These are phyloP conservation scores for Myiothlypis chrysogaster DNA, from an alignment of 2,797 vertebrate genomes.

Conservation along the genomic window DNA sequence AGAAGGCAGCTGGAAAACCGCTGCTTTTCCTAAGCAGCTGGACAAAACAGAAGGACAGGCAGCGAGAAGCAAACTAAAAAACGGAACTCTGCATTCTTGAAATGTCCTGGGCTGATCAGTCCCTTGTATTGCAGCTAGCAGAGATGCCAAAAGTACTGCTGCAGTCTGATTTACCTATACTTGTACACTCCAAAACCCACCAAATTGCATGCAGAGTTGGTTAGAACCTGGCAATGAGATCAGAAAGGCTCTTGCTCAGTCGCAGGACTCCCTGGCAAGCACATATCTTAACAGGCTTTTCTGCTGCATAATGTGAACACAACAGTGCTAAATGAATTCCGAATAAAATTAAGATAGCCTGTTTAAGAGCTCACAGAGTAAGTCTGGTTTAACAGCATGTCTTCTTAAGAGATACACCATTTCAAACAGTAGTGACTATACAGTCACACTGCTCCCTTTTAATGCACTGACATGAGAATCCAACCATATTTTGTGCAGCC, in stretches of 20 bases:
- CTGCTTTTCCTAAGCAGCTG: neutral
- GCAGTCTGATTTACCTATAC: neutral
- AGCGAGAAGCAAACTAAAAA: neutral
- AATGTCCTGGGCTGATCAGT: neutral
- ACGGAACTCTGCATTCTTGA: neutral
- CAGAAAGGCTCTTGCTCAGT: neutral
- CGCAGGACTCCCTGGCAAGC: neutral
- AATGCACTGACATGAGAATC: neutral
- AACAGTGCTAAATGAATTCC: neutral
- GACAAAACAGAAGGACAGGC: neutral
- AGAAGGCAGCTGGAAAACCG: neutral
- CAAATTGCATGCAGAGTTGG: neutral
- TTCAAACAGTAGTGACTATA: neutral
- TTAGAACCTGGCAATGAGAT: neutral
- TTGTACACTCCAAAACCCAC: neutral
- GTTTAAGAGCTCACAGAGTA: neutral
- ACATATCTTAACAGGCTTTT: neutral
- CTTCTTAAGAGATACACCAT: neutral
- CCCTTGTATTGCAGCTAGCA: neutral
- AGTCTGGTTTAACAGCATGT: neutral
- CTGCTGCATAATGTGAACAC: neutral
- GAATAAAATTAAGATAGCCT: conserved; percentile 17
- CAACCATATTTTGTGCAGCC: neutral
- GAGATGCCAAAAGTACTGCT: neutral
- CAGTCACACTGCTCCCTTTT: neutral